These are phyloP conservation scores for Varanus salvator DNA, from an alignment of 2,113 vertebrate genomes.

Conservation along the genomic window DNA sequence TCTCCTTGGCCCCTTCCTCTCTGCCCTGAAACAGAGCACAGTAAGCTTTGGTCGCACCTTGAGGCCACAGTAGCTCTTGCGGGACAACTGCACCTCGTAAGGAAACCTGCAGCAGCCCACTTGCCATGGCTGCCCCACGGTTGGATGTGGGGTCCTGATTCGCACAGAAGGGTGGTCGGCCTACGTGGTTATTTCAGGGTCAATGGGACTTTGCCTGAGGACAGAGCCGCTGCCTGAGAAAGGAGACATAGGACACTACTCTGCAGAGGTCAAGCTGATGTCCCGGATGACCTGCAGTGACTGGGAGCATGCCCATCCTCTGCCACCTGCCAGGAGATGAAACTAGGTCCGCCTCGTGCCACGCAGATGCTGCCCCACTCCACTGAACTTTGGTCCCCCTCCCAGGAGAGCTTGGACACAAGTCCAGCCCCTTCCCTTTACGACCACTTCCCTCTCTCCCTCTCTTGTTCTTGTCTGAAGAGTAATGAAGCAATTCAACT, in stretches of 20 bases:
- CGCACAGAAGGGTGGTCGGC: background rate
- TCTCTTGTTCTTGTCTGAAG: background rate
- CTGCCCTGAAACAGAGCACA: background rate
- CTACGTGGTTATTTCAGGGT: background rate
- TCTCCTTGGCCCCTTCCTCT: background rate
- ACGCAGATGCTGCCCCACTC: background rate
- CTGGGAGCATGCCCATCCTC: no score
- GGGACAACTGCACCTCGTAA: background rate
- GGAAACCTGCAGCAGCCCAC: background rate
- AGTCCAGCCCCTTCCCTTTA: background rate
- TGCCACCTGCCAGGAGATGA: background rate
- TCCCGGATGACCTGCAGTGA: no score
- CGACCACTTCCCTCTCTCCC: slow-evolving; percentile 31
- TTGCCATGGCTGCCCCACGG: background rate
- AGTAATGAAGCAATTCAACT: slow-evolving; percentile 43
- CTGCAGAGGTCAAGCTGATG: background rate
- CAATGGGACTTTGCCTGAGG: background rate
- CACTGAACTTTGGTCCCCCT: background rate
- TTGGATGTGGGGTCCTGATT: background rate
- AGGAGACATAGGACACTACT: no score
- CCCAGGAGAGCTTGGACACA: background rate
- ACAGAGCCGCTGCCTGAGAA: background rate
- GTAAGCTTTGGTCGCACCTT: background rate
- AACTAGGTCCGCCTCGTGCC: no score
- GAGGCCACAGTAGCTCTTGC: background rate